Conservation (phyloP, 1,140 invertebrate genomes). For the Lucilia cuprina region DNA sequence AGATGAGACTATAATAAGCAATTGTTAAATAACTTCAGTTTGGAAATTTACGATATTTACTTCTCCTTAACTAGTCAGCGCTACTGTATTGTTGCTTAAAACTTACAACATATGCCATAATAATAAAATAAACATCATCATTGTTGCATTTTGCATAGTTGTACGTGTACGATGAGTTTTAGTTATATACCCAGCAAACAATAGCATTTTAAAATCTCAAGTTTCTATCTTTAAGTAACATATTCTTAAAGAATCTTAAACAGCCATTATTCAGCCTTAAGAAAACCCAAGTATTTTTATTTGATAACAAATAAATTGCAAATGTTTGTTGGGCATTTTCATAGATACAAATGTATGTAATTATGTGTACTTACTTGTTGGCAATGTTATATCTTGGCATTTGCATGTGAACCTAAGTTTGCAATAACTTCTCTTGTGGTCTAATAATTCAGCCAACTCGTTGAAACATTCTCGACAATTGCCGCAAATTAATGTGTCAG, state of each 20-base stretch:
- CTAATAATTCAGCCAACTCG: conserved; percentile 80
- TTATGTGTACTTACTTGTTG: conserved; percentile 55
- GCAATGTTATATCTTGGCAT: conserved; percentile 69
- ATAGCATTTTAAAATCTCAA: too few species aligned
- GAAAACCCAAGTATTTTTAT: too few species aligned
- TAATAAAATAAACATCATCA: conserved; percentile 35
- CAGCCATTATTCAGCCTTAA: too few species aligned
- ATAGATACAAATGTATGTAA: not conserved
- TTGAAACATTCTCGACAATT: conserved; percentile 86
- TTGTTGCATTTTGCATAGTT: conserved; percentile 10
- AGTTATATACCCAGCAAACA: not conserved
- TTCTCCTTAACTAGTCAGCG: too few species aligned
- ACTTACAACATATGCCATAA: conserved; percentile 55
- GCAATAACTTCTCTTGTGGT: conserved; percentile 87
- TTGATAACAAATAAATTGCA: too few species aligned
- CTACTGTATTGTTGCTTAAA: not conserved
- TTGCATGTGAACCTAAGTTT: conserved; percentile 86
- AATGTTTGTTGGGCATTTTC: too few species aligned
- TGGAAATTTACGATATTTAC: too few species aligned
- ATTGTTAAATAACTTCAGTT: too few species aligned
- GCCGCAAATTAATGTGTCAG: conserved; percentile 87
- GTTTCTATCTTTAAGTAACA: too few species aligned
- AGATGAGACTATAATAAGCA: too few species aligned
- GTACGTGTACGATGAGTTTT: not conserved
- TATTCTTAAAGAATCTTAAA: too few species aligned